Conservation (phyloP, 2,797 vertebrate species). For the Momotus momota region DNA sequence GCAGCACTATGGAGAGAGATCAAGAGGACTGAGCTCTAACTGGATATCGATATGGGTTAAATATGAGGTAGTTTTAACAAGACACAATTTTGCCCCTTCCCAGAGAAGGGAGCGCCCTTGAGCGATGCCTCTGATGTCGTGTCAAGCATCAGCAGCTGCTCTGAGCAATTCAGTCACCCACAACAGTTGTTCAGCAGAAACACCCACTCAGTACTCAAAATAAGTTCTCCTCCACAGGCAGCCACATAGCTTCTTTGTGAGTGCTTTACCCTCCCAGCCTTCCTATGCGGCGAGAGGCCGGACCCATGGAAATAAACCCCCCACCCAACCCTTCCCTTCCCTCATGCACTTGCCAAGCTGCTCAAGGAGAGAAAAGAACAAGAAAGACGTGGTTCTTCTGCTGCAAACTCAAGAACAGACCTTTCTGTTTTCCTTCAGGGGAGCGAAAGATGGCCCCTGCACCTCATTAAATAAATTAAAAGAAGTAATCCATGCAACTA, state of each 20-base stretch:
- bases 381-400: not conserved
- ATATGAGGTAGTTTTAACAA: not conserved
- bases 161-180: not conserved
- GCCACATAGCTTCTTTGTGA: not conserved
- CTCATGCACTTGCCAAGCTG: not conserved
- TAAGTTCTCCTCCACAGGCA: not conserved
- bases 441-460: not conserved
- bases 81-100: not conserved
- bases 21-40: not conserved
- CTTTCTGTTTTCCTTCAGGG: not conserved
- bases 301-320: not conserved
- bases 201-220: not conserved
- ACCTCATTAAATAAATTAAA: not conserved
- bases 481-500: not conserved
- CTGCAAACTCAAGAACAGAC: not conserved
- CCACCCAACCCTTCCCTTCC: not conserved
- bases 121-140: not conserved
- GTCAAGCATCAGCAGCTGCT: constrained; percentile 1
- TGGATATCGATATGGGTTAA: not conserved
- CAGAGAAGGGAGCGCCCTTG: not conserved
- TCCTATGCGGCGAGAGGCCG: not conserved
- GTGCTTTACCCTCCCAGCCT: not conserved
- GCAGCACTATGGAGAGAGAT: not conserved
- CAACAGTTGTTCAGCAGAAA: not conserved
- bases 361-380: not conserved